Evolutionary conservation across 37 sponge, comb jelly and placozoan genomes (phyloP).

Genomic region (Halichondria panicea): DNA sequence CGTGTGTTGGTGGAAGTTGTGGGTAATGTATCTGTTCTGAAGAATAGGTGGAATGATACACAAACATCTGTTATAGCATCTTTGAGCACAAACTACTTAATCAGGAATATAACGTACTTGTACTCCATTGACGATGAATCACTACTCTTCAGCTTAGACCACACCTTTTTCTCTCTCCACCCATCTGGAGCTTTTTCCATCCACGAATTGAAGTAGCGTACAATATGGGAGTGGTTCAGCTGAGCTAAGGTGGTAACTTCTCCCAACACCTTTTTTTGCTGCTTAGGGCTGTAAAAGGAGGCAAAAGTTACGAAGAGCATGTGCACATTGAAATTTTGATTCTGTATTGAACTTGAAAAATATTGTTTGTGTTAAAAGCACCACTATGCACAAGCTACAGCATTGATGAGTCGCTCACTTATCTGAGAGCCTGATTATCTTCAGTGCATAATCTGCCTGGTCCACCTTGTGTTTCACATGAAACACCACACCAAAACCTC

Average conservation of each 20-base stretch:
- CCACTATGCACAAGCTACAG: too few relatives aligned
- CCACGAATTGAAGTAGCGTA: constrained; percentile 80
- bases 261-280: constrained; percentile 64
- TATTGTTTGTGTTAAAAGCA: too few relatives aligned
- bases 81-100: too few relatives aligned
- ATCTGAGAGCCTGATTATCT: constrained; percentile 51
- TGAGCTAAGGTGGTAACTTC: constrained; percentile 76
- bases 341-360: too few relatives aligned
- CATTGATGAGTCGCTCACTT: constrained; percentile 26
- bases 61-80: too few relatives aligned
- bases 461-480: constrained; percentile 46
- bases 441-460: constrained; percentile 67
- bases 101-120: too few relatives aligned
- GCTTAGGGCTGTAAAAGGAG: not conserved
- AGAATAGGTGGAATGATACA: too few relatives aligned
- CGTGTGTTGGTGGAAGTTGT: too few relatives aligned
- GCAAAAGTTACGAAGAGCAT: too few relatives aligned
- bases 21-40: too few relatives aligned
- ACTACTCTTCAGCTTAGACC: not conserved
- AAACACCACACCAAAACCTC: constrained; percentile 84
- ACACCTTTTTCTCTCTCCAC: not conserved
- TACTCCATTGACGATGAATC: not conserved
- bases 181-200: constrained; percentile 52
- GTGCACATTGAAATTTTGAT: too few relatives aligned
- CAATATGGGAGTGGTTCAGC: constrained; percentile 68